A percentile compares a stretch with the other conserved stretches of the same genome.
phyloP scores from a whole-genome alignment of 2,797 vertebrate species.

The Melanotaenia parkinsoni region DNA sequence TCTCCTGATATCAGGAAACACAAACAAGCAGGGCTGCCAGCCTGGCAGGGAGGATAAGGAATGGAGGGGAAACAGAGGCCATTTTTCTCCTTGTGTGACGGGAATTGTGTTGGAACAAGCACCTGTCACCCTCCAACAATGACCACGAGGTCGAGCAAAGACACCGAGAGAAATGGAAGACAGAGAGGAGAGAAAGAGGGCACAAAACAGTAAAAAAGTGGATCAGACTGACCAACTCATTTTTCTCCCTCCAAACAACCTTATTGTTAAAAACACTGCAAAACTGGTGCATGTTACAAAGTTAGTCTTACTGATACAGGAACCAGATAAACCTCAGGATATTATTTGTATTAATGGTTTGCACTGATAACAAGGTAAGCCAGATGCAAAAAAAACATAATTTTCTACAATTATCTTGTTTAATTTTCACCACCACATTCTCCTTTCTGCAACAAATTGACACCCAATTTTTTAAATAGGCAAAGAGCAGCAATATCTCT shows the following conservation, averaged over 20 bases:
- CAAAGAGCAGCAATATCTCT: constrained; percentile 58
- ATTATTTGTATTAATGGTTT: constrained; percentile 60
- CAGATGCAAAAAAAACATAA: constrained; percentile 53
- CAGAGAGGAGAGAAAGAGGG: constrained; percentile 33
- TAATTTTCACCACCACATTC: constrained; percentile 51
- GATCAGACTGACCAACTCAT: constrained; percentile 32
- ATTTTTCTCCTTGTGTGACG: constrained; percentile 75
- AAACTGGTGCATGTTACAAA: constrained; percentile 46
- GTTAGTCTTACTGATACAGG: constrained; percentile 37
- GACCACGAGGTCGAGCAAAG: constrained; percentile 60
- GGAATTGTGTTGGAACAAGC: constrained; percentile 80
- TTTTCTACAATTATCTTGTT: constrained; percentile 28
- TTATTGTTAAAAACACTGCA: constrained; percentile 54
- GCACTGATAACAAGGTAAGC: constrained; percentile 52
- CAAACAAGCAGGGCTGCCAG: constrained; percentile 71
- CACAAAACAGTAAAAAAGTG: constrained; percentile 28
- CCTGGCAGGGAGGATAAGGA: constrained; percentile 79
- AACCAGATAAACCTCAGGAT: constrained; percentile 63
- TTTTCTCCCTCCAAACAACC: constrained; percentile 45
- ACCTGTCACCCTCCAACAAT: constrained; percentile 76
- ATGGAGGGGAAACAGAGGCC: constrained; percentile 65
- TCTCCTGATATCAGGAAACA: constrained; percentile 74
- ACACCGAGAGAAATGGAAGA: constrained; percentile 20
- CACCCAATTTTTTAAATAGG: constrained; percentile 50
- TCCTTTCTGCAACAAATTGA: constrained; percentile 54